A percentile compares a stretch with the other conserved stretches of the same genome.
These are phyloP conservation scores for Neuroscelio doddi DNA, from an alignment of 2,888 invertebrate genomes.

Conservation along the genomic window DNA sequence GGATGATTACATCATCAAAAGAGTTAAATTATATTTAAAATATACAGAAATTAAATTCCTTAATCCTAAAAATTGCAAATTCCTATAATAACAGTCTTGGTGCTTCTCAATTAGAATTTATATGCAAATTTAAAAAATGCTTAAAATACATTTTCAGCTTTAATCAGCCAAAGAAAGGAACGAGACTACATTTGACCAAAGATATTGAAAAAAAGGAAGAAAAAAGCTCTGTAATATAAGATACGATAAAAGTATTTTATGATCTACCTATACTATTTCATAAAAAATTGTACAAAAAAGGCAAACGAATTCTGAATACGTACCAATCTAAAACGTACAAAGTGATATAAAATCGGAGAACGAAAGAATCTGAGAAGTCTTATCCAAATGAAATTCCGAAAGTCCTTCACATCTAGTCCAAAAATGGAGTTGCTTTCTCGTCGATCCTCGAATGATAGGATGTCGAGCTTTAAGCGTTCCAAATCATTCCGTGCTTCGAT, in stretches of 20 bases:
- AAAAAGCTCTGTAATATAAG: no score
- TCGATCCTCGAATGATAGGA: conserved; percentile 50
- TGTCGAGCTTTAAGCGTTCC: conserved; percentile 63
- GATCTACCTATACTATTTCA: no score
- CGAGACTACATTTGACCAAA: no score
- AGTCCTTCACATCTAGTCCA: conserved; percentile 51
- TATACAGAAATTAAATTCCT: no score
- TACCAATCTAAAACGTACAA: no score
- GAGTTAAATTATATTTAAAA: no score
- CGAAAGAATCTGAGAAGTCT: not conserved
- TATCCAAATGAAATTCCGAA: conserved; percentile 67
- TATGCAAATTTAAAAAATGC: not conserved
- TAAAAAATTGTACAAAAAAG: no score
- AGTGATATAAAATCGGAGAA: conserved; percentile 4
- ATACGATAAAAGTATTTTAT: no score
- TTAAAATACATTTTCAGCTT: conserved; percentile 47
- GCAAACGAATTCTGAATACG: no score
- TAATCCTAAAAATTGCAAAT: no score
- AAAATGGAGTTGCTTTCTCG: conserved; percentile 65
- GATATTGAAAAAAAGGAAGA: no score
- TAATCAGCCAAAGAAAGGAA: conserved; percentile 48
- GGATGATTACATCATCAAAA: no score
- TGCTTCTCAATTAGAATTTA: not conserved
- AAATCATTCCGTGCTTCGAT: conserved; percentile 67
- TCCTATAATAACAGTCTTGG: not conserved